Base-by-base conservation (phyloP, 2,888 invertebrate species). In the Oxytorus armatus region DNA sequence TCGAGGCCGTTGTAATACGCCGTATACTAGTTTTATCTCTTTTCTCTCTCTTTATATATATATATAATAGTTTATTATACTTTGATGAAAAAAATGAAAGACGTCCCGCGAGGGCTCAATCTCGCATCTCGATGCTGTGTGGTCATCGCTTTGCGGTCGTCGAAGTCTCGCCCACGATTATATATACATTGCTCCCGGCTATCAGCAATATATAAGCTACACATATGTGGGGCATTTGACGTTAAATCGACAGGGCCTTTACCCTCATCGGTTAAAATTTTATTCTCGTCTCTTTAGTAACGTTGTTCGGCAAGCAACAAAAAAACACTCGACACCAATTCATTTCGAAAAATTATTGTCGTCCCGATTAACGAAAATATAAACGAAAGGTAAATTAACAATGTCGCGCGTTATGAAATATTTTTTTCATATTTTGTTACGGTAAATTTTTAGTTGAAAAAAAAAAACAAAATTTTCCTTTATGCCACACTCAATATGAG, bases 121-220 rank as follows among this genome's bases (percentile, higher is more conserved):
- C 39, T 59, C 70, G 49, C n/a, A 14, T 49, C 47, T 63, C 63
- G 23, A 47, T 49, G 44, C 4, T 16, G 36, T 44, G 33, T 72
- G 79, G 76, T 79, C 79, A 76, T 76, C 76, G 79, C 53, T 72
- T 79, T 53, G 76, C 76, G 72, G 59, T 72, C 79, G 76, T 66
- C 59, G 70, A 42, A 76, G 72, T 79, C 66, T 76, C 79, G 79
- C 76, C 76, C 66, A 76, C 76, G 66, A 66, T 55, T 47, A 53
- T 53, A 65, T 25, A 42, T 73, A 53, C 63, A 23, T 66, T 66
- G 76, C 79, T 76, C 76, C 76, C 44, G 79, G 79, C 70, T 57
- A 51, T 49, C 21, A 63, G 36, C 63, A 36, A 73, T 61, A 44
- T 42, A 42, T 39, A 16, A 39, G 11, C 1, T 10, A 51, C 23